phyloP scores from a whole-genome alignment of 2,797 vertebrate genomes.

The Bucorvus abyssinicus region DNA sequence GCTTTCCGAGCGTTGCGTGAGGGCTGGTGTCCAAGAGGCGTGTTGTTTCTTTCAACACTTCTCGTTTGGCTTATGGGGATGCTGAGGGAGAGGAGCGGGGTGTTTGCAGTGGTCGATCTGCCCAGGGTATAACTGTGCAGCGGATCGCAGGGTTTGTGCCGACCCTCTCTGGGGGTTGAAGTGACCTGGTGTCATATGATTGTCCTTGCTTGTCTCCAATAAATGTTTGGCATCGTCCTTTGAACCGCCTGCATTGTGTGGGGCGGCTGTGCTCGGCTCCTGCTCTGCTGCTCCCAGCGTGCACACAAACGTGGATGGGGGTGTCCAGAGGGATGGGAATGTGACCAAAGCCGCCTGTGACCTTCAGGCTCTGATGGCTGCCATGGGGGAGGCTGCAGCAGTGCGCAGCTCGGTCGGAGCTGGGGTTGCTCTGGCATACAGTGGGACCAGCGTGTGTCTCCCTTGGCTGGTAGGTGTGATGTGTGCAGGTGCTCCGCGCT shows the following conservation, averaged over 20 bases:
- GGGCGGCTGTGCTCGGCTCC: neutral
- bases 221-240: neutral
- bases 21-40: neutral
- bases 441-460: neutral
- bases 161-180: neutral
- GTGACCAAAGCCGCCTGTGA: neutral
- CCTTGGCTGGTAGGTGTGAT: neutral
- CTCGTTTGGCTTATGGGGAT: neutral
- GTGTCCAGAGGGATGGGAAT: neutral
- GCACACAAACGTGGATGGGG: accelerated
- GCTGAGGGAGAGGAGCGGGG: neutral
- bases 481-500: no score
- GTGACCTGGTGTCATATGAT: neutral
- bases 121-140: neutral
- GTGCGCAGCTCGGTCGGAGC: neutral
- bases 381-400: neutral
- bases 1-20: neutral
- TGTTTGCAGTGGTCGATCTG: neutral
- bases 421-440: accelerated
- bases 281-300: neutral
- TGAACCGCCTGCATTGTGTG: accelerated
- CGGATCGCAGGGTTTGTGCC: neutral
- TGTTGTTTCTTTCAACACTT: neutral
- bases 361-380: neutral
- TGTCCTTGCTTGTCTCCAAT: neutral